phyloP scores from a whole-genome alignment of 2,888 invertebrate genomes.

The Lordiphosa andalusiaca region DNA sequence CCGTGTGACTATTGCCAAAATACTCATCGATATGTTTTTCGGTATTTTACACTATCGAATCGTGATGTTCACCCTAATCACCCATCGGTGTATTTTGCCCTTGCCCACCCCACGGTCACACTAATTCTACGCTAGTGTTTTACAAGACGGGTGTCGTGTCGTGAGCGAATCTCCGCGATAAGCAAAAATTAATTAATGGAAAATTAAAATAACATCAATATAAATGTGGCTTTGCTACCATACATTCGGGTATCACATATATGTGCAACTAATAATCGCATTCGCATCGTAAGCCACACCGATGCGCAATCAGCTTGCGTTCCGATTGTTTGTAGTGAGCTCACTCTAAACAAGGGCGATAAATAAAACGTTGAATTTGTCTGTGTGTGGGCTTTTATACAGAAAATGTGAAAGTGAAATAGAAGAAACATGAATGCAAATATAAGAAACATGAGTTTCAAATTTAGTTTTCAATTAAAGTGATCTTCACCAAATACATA shows the following conservation, averaged over 20 bases:
- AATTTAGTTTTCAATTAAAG: slow-evolving; percentile 29
- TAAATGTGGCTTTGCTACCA: background rate
- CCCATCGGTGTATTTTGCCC: too few relatives aligned
- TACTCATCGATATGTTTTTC: too few relatives aligned
- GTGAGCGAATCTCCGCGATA: too few relatives aligned
- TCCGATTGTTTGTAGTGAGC: slow-evolving; percentile 18
- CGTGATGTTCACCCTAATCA: too few relatives aligned
- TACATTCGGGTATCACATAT: background rate
- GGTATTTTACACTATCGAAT: too few relatives aligned
- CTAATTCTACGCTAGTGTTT: too few relatives aligned
- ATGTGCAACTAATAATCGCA: background rate
- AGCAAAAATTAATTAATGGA: too few relatives aligned
- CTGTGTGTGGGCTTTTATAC: slow-evolving; percentile 1
- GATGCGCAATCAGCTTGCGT: slow-evolving; percentile 33
- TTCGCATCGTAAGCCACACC: background rate
- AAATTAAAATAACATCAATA: background rate
- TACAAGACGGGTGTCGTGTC: too few relatives aligned
- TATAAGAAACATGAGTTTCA: slow-evolving; percentile 19
- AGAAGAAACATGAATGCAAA: background rate
- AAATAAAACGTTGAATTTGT: slow-evolving; percentile 24
- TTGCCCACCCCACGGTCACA: too few relatives aligned
- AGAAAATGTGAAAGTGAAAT: background rate
- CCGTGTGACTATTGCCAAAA: too few relatives aligned
- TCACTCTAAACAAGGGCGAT: slow-evolving; percentile 32
- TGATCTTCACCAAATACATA: slow-evolving; percentile 31